These are phyloP conservation scores for Lasioglossum oenotherae DNA, from an alignment of 2,888 invertebrate species.

Conservation along the genomic window DNA sequence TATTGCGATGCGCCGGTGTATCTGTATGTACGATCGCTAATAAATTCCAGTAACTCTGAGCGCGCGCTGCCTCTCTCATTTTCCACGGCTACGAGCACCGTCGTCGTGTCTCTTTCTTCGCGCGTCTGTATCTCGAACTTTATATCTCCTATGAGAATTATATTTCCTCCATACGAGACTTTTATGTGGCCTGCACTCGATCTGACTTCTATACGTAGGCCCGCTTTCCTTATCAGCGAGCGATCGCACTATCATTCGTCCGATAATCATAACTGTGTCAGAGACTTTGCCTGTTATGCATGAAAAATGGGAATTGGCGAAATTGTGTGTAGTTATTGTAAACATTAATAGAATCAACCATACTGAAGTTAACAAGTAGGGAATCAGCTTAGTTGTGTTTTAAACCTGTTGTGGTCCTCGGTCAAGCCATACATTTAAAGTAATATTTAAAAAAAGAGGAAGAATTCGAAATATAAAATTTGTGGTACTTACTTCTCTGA, in stretches of 20 bases:
- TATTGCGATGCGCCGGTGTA: slow-evolving; percentile 79
- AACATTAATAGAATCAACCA: neutral
- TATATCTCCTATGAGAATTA: slow-evolving; percentile 1
- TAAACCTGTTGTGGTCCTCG: neutral
- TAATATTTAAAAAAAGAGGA: too few relatives aligned
- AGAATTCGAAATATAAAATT: neutral
- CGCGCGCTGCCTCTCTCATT: slow-evolving; percentile 61
- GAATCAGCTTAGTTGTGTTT: neutral
- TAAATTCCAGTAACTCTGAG: slow-evolving; percentile 77
- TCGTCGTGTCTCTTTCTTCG: slow-evolving; percentile 28
- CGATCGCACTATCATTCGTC: neutral
- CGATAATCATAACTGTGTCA: neutral
- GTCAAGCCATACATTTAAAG: too few relatives aligned
- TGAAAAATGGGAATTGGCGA: neutral
- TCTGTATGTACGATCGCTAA: slow-evolving; percentile 80
- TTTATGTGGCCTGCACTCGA: neutral
- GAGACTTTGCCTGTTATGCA: neutral
- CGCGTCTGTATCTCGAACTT: slow-evolving; percentile 14
- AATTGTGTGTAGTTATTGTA: neutral
- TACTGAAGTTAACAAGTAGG: neutral
- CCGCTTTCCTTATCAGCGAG: neutral
- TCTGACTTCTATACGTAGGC: neutral
- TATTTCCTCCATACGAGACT: neutral
- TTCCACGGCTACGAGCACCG: slow-evolving; percentile 46
- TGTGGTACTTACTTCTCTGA: neutral